Base-by-base conservation (phyloP, 2,888 invertebrate species). In the Lithophane semibrunnea region DNA sequence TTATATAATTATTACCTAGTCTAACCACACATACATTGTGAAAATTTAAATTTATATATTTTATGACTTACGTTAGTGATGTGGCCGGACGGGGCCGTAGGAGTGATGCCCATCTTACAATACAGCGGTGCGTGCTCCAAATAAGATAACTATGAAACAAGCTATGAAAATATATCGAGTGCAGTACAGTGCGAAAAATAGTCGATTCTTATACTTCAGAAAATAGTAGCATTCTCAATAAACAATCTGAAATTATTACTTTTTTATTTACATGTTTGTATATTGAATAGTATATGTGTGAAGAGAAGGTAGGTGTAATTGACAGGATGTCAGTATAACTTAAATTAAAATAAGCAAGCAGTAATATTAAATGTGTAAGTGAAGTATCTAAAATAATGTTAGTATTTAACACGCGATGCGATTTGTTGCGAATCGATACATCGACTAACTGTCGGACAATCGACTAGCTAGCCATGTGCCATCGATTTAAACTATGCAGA, bases 141-240 rank as follows among this genome's bases (percentile, higher is more conserved):
- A 93, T 49, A 77, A 88, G 76, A 73, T 72, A 69, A 82, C 93
- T 94, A 92, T 83, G 93, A 94, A 93, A 93, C 88, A 95, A 95
- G 94, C 95, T 95, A 96, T 93, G 94, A 95, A 96, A 96, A 95
- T 96, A 95, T 94, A 92, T 89, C 90, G 92, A 93, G 94, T 95
- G 95, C 93, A 92, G 90, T 93, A 94, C 90, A 93, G 95, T 94
- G 95, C 94, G 92, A 93, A 92, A 95, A 95, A 95, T 95, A 95
- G 95, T 80, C 77, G 91, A 92, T 92, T 93, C 88, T 93, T 94
- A 95, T 91, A 93, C 89, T 90, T 94, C 94, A 94, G 95, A 95
- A 95, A 96, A 96, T 95, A 95, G 92, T 93, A 92, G 94, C 92
- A 93, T 93, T 95, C 90, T 94, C 88, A 92, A 93, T 94, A 95